Evolutionary conservation across 2,888 invertebrate genomes (phyloP), one percentile per base, ranked within the genome.

Genomic region (Euzetes globulus): DNA sequence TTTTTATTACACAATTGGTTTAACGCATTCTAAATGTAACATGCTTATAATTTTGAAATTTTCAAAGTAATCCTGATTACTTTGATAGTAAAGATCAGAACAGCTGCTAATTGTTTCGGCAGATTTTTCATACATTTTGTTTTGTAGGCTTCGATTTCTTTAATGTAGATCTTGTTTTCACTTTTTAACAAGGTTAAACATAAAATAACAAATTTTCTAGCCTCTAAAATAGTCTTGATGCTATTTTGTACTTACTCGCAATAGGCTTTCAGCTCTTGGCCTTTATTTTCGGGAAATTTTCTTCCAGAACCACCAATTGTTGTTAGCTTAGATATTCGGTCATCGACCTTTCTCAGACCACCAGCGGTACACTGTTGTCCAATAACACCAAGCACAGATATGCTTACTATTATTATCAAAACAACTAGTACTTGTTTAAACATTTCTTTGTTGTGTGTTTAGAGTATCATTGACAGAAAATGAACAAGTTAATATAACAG

Each of bases 221-320:
- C 5, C 2, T 6, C 2, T n/a, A 52, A 13, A 19, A 52, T 52
- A 19, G 1, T 6, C 9, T 52, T 6, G 9, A n/a, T 50, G n/a
- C n/a, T n/a, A n/a, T n/a, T n/a, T n/a, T n/a, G n/a, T n/a, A 65
- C 68, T 41, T 68, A 68, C 68, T 11, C 19, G 22, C 68, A 68
- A 22, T 68, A 68, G 19, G 19, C 6, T 22, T 19, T 45, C 0
- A 68, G 45, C 2, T 41, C 41, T 19, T 68, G 4, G 0, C 68
- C 68, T 11, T 68, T 68, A n/a, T 33, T 33, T 13, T 68, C 68
- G 6, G 68, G 68, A n/a, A 68, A 68, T 2, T 19, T 68, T 15
- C 68, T 15, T n/a, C 68, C 68, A 1, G 68, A 68, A 22, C 45
- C 45, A 5, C 68, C 68, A 7, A 68, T 68, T 1, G 68, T 68